Evolutionary conservation across 1,140 invertebrate species (phyloP), one percentile per base, ranked within the genome.

Genomic region (Meloidogyne exigua): DNA sequence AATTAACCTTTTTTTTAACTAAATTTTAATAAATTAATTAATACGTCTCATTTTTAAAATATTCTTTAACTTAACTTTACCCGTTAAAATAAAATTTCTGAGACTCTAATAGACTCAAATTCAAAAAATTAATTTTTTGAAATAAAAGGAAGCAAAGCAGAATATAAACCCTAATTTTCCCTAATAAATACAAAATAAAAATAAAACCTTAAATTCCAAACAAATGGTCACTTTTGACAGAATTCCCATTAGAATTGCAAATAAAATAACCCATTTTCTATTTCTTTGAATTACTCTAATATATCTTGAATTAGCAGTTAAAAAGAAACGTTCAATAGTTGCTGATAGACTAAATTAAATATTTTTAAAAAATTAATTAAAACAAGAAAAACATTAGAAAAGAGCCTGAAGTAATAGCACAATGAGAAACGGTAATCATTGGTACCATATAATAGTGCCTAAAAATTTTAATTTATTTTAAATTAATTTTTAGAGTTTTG

Each of bases 371-470:
- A 21, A 0, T 39, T 5, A 12, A 71, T 71, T 36, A 49, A 62
- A 49, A 72, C 0, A 25, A 72, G 15, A 25, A 49, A 64, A 28
- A 73, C 71, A 85, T 85, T 2, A 87, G 81, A 49, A 85, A 87
- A 49, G 79, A 83, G 7, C 82, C 82, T 12, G 84, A 77, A 15
- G 83, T 86, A 70, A 85, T 86, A 0, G 83, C 84, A 26, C 85
- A 86, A 64, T 85, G 84, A 12, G 85, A 87, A 10, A 83, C 69
- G 3, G 84, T 85, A 32, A 85, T 62, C 64, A 85, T 83, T 13
- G 84, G 84, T 18, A 84, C 80, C 84, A 85, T 86, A 68, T 85
- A 85, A 57, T 77, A 65, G 23, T 75, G 57, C 71, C 71, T 75
- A 13, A 21, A 62, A 80, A n/a, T n/a, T n/a, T n/a, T n/a, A n/a